Percentiles rank a stretch among this genome's conserved stretches.
Conservation (phyloP, 2,113 vertebrate species). For the Axis porcinus region DNA sequence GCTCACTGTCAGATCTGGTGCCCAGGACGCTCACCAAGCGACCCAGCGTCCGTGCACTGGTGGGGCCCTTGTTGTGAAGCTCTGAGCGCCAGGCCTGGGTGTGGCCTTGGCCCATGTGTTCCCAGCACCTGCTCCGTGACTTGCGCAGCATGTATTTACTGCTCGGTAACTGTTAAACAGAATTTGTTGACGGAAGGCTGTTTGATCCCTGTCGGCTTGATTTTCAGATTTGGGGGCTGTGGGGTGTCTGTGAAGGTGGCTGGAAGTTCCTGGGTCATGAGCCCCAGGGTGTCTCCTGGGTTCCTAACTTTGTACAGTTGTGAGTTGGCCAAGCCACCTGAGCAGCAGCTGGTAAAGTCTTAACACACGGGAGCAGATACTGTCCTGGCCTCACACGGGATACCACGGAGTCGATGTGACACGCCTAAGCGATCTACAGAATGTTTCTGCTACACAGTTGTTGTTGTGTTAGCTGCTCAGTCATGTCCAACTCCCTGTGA, state of each 20-base stretch:
- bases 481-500: neutral
- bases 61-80: neutral
- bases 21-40: neutral
- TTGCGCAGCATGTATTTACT: accelerated
- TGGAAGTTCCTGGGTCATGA: neutral
- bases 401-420: neutral
- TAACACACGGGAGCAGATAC: neutral
- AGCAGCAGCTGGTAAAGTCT: neutral
- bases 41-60: neutral
- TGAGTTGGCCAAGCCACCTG: neutral
- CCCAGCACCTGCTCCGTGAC: neutral
- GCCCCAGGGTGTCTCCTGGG: neutral
- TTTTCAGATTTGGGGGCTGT: neutral
- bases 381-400: neutral
- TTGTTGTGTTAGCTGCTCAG: neutral
- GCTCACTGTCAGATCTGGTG: neutral
- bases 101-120: neutral
- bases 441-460: neutral
- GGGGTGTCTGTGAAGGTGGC: neutral
- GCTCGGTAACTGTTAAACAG: neutral
- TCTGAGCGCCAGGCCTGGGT: neutral
- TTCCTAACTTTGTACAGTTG: neutral
- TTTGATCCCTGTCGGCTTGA: neutral
- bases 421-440: neutral
- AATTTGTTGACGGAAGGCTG: neutral